A percentile compares a stretch with the other conserved stretches of the same genome.
phyloP scores from a whole-genome alignment of 2,797 vertebrate species.

The Darevskia nairensis region DNA sequence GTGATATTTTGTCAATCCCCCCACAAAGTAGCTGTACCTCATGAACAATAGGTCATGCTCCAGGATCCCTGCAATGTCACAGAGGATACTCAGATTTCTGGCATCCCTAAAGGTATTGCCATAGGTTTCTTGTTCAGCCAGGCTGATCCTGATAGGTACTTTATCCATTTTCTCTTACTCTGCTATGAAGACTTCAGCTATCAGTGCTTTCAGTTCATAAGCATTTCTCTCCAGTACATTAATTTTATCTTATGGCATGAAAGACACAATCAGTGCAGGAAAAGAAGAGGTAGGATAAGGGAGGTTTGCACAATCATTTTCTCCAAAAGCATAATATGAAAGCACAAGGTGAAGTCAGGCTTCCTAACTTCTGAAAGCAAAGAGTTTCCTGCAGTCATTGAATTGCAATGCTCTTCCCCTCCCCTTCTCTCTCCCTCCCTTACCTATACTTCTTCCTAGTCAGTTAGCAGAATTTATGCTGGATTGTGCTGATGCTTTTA shows the following conservation, averaged over 20 bases:
- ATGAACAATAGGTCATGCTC: not conserved
- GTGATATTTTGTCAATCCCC: not conserved
- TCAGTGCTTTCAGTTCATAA: not conserved
- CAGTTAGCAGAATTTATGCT: conserved; percentile 3
- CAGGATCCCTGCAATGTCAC: not conserved
- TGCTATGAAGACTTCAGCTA: conserved; percentile 15
- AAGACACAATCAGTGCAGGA: not conserved
- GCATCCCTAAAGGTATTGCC: not conserved
- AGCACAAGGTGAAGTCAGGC: conserved; percentile 39
- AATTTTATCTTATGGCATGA: conserved; percentile 15
- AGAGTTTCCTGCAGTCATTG: conserved; percentile 30
- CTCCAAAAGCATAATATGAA: conserved; percentile 40
- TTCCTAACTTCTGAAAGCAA: conserved; percentile 22
- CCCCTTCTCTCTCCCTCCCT: not conserved
- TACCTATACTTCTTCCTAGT: not conserved
- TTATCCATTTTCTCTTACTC: not conserved
- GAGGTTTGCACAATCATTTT: conserved; percentile 23
- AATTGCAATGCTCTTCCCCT: conserved; percentile 6
- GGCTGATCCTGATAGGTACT: not conserved
- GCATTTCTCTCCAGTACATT: not conserved
- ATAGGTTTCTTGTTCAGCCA: not conserved
- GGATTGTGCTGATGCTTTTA: conserved; percentile 42
- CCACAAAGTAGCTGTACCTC: not conserved
- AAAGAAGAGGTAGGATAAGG: conserved; percentile 27
- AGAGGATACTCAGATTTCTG: not conserved